Evolutionary conservation across 2,888 invertebrate species (phyloP).

Genomic region (Molanna angustata): DNA sequence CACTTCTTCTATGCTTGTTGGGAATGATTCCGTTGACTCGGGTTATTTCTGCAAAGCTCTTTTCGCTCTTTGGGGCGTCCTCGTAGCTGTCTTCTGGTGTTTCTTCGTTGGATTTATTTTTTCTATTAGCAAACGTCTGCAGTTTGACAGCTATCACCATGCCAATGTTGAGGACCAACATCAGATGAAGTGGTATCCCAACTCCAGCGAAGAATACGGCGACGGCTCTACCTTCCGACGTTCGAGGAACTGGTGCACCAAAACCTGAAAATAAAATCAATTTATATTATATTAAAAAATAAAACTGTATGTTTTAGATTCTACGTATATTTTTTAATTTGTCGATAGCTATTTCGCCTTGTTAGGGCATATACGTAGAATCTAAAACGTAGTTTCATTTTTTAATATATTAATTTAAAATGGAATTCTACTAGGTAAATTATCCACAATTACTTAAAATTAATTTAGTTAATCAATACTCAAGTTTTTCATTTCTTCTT

Average conservation of each 20-base stretch:
- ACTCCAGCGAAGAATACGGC: conserved; percentile 63
- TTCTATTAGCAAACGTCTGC: conserved; percentile 43
- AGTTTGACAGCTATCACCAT: conserved; percentile 49
- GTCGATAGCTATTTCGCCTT: too few species aligned
- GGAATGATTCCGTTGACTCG: conserved; percentile 18
- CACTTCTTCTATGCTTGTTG: conserved; percentile 26
- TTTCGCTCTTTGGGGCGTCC: conserved; percentile 22
- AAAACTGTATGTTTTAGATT: too few species aligned
- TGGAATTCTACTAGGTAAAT: too few species aligned
- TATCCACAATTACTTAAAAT: too few species aligned
- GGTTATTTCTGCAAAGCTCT: conserved; percentile 18
- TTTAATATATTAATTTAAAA: too few species aligned
- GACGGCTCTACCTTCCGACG: conserved; percentile 58
- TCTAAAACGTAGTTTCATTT: too few species aligned
- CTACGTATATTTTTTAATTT: too few species aligned
- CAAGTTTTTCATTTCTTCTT: too few species aligned
- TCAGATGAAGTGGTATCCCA: conserved; percentile 66
- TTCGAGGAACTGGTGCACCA: conserved; percentile 69
- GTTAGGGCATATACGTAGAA: too few species aligned
- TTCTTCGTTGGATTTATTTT: conserved; percentile 30
- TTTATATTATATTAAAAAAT: too few species aligned
- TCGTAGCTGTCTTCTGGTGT: conserved; percentile 15
- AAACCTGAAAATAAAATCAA: conserved; percentile 57
- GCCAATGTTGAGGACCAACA: conserved; percentile 57
- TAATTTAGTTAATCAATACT: too few species aligned